A percentile compares a stretch with the other conserved stretches of the same genome.
phyloP scores from a whole-genome alignment of 1,140 invertebrate genomes.

The Achatina immaculata region DNA sequence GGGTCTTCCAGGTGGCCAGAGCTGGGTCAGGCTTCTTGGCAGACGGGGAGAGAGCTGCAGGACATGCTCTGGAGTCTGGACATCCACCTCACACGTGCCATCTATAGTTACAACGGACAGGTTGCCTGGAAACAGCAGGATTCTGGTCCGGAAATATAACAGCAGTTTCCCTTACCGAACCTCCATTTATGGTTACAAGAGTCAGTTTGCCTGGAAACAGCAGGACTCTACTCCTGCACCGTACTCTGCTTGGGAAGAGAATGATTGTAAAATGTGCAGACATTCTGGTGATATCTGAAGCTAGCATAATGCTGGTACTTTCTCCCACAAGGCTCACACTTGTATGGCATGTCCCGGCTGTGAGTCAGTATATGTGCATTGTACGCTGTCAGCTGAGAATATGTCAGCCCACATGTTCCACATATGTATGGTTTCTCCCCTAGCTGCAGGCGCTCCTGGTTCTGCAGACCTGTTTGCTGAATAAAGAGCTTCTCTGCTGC shows the following conservation, averaged over 20 bases:
- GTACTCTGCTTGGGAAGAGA: constrained; percentile 15
- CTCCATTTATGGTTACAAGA: too few relatives aligned
- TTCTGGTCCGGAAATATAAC: too few relatives aligned
- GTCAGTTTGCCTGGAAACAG: too few relatives aligned
- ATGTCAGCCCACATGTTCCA: constrained; percentile 44
- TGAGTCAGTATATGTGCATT: constrained; percentile 64
- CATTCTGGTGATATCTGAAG: constrained; percentile 28
- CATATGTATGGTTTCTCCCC: constrained; percentile 63
- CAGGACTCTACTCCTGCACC: background rate
- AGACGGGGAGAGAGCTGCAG: too few relatives aligned
- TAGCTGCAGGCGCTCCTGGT: constrained; percentile 15
- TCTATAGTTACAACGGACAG: too few relatives aligned
- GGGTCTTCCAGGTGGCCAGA: too few relatives aligned
- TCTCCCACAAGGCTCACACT: constrained; percentile 68
- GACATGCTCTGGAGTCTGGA: too few relatives aligned
- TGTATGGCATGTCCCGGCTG: constrained; percentile 63
- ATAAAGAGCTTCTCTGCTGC: constrained; percentile 60
- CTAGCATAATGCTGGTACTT: constrained; percentile 30
- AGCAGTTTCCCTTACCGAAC: too few relatives aligned
- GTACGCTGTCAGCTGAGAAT: constrained; percentile 27
- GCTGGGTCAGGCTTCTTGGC: too few relatives aligned
- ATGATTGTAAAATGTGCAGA: constrained; percentile 19
- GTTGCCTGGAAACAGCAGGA: too few relatives aligned
- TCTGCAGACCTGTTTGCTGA: background rate
- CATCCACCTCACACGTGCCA: too few relatives aligned